Percentiles rank a stretch among this genome's conserved stretches.
These are phyloP conservation scores for Brassicogethes aeneus DNA, from an alignment of 2,888 invertebrate species.

Conservation along the genomic window DNA sequence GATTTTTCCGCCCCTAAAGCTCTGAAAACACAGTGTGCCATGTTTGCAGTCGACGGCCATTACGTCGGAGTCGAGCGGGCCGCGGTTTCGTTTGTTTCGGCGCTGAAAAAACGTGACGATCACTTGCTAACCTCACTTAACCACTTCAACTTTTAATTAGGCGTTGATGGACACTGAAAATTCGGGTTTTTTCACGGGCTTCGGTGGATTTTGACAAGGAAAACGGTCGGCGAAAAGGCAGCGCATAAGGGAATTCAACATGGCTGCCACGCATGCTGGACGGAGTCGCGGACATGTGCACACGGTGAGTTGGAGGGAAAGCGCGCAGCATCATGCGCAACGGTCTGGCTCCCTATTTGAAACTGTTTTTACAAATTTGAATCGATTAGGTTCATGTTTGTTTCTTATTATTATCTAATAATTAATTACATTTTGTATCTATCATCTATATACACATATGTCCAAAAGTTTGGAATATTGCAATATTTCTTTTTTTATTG, in stretches of 20 bases:
- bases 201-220: slow-evolving; percentile 10
- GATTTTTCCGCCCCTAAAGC: no score
- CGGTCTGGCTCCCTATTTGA: not conserved
- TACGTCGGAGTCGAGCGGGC: slow-evolving; percentile 16
- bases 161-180: slow-evolving; percentile 15
- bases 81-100: slow-evolving; percentile 3
- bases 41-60: slow-evolving; percentile 18
- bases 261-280: slow-evolving; percentile 30
- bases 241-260: slow-evolving; percentile 37
- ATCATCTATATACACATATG: no score
- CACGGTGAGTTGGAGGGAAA: slow-evolving; percentile 15
- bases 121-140: slow-evolving; percentile 16
- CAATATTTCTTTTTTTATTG: no score
- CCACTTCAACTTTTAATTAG: slow-evolving; percentile 10
- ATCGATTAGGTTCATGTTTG: no score
- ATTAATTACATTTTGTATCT: no score
- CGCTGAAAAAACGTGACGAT: slow-evolving; percentile 6
- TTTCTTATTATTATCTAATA: no score
- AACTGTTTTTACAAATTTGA: not conserved
- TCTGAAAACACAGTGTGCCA: no score
- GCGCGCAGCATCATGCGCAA: slow-evolving; percentile 16
- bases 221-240: slow-evolving; percentile 18
- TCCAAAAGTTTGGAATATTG: no score
- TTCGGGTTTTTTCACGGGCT: slow-evolving; percentile 9
- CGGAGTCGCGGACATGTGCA: slow-evolving; percentile 15